Evolutionary conservation across 2,888 invertebrate genomes (phyloP).

Genomic region (Xestia c-nigrum): DNA sequence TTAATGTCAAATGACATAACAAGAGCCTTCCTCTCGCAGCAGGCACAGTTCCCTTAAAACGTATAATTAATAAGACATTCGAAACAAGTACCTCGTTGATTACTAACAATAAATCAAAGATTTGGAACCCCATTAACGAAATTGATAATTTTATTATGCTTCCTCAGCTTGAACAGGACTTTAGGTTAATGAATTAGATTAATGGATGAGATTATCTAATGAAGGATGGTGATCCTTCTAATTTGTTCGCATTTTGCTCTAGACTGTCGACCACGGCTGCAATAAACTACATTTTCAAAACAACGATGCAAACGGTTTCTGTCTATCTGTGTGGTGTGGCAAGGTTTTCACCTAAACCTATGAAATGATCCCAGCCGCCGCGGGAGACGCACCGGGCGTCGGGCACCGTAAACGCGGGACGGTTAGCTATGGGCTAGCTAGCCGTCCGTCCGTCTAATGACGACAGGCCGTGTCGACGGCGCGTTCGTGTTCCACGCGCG

Average conservation of each 20-base stretch:
- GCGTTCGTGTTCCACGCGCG: too few relatives aligned
- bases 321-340: too few relatives aligned
- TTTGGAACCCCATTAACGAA: constrained; percentile 17
- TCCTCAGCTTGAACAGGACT: constrained; percentile 7
- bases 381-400: too few relatives aligned
- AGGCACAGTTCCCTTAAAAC: neutral
- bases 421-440: too few relatives aligned
- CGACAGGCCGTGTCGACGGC: too few relatives aligned
- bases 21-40: neutral
- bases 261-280: neutral
- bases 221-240: neutral
- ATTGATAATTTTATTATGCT: constrained; percentile 32
- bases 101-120: constrained; percentile 9
- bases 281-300: neutral
- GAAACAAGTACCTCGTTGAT: constrained; percentile 13
- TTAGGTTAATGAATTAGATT: constrained; percentile 10
- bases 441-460: too few relatives aligned
- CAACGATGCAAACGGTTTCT: neutral
- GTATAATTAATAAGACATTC: constrained; percentile 22
- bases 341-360: too few relatives aligned
- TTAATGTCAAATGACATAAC: constrained; percentile 20
- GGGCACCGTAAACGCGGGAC: too few relatives aligned
- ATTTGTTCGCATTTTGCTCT: neutral
- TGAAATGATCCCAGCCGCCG: too few relatives aligned
- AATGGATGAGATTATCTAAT: constrained; percentile 14